Conservation (phyloP, 2,888 invertebrate genomes). For the Muschampia plurimacula region DNA sequence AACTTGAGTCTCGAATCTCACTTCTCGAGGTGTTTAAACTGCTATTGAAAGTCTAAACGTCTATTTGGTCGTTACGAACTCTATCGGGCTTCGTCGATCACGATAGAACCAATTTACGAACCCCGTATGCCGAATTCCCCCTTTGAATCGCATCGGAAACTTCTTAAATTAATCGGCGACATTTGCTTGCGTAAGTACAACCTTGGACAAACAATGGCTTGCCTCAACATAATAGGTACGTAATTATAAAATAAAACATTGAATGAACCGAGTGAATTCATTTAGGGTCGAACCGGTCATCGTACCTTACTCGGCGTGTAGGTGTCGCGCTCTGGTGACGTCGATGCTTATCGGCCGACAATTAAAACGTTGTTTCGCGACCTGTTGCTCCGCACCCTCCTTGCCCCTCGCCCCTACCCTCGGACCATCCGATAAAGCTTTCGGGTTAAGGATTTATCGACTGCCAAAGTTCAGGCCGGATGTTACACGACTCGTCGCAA, state of each 20-base stretch:
- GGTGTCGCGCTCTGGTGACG: constrained; percentile 78
- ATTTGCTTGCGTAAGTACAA: constrained; percentile 37
- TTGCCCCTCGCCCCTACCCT: constrained; percentile 50
- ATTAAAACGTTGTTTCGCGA: constrained; percentile 82
- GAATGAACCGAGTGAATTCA: constrained; percentile 61
- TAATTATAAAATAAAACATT: constrained; percentile 51
- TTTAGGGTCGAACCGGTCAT: constrained; percentile 73
- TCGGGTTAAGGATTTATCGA: constrained; percentile 59
- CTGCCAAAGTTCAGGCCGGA: constrained; percentile 53
- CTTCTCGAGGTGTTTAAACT: constrained; percentile 66
- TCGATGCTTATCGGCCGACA: constrained; percentile 80
- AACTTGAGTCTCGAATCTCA: constrained; percentile 66
- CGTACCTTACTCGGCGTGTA: constrained; percentile 63
- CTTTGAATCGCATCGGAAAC: constrained; percentile 22
- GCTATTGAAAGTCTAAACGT: constrained; percentile 62
- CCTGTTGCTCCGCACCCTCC: constrained; percentile 71
- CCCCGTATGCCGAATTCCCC: not conserved
- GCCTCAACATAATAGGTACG: constrained; percentile 33
- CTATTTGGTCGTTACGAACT: constrained; percentile 52
- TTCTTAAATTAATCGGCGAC: constrained; percentile 32
- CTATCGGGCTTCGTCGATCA: constrained; percentile 26
- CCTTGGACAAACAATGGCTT: constrained; percentile 24
- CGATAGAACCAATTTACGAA: constrained; percentile 16
- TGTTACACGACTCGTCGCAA: constrained; percentile 47
- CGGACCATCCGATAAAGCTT: constrained; percentile 42